phyloP scores from a whole-genome alignment of 2,113 vertebrate species.

The Arothron firmamentum region DNA sequence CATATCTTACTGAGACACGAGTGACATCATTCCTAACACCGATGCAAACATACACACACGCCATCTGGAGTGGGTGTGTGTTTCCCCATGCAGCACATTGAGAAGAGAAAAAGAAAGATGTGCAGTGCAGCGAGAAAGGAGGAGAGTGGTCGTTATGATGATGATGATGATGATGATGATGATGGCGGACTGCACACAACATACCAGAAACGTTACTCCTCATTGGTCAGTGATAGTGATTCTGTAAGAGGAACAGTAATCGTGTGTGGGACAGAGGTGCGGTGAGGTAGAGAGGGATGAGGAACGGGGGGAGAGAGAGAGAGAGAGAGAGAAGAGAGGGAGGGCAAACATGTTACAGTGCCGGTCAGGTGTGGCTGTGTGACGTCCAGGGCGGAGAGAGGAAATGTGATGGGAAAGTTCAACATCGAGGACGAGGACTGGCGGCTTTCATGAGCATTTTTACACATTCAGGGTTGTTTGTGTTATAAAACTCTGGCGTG shows the following conservation, averaged over 20 bases:
- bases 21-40: slow-evolving; percentile 4
- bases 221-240: slow-evolving; percentile 99
- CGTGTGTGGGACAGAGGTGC: slow-evolving; percentile 78
- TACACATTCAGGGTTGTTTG: not conserved
- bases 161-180: slow-evolving; percentile 13
- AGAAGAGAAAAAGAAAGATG: slow-evolving; percentile 32
- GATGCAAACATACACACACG: slow-evolving; percentile 45
- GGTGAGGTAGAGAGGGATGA: slow-evolving; percentile 42
- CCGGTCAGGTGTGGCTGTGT: slow-evolving; percentile 43
- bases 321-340: slow-evolving; percentile 34
- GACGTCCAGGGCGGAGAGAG: slow-evolving; percentile 30
- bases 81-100: slow-evolving; percentile 52
- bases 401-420: not conserved
- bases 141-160: not conserved
- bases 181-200: slow-evolving; percentile 72
- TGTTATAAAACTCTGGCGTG: too few relatives aligned
- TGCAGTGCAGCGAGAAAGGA: slow-evolving; percentile 32
- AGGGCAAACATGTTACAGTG: slow-evolving; percentile 55
- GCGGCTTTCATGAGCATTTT: not conserved
- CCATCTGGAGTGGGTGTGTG: slow-evolving; percentile 26
- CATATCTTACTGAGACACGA: too few relatives aligned
- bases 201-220: slow-evolving; percentile 91
- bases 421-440: not conserved
- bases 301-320: slow-evolving; percentile 18
- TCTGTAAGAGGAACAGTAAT: slow-evolving; percentile 94